phyloP scores from a whole-genome alignment of 2,797 vertebrate genomes.

The Eleutherodactylus coqui region DNA sequence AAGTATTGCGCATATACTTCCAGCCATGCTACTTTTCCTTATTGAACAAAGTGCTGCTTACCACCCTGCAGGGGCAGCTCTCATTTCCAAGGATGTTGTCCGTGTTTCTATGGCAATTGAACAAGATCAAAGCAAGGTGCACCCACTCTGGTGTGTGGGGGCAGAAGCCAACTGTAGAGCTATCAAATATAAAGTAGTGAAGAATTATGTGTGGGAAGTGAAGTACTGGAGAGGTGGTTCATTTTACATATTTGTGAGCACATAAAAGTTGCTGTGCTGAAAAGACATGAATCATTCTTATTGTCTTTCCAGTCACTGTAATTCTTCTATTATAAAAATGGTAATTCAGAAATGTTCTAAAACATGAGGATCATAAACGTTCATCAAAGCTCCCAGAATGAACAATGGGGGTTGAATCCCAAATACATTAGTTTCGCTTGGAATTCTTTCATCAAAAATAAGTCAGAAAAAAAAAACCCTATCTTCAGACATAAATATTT shows the following conservation, averaged over 20 bases:
- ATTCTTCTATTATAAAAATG: conserved; percentile 16
- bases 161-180: conserved; percentile 60
- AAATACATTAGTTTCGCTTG: not conserved
- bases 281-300: conserved; percentile 55
- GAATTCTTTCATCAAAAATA: not conserved
- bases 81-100: conserved; percentile 56
- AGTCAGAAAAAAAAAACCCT: not conserved
- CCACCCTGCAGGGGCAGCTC: conserved; percentile 53
- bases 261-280: conserved; percentile 46
- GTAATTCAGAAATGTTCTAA: conserved; percentile 24
- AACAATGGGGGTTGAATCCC: not conserved
- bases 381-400: conserved; percentile 2
- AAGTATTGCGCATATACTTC: conserved; percentile 10
- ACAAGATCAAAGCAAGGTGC: conserved; percentile 58
- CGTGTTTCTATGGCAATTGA: conserved; percentile 52
- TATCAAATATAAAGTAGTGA: conserved; percentile 44
- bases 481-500: not conserved
- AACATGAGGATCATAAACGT: conserved; percentile 8
- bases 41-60: conserved; percentile 32
- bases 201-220: conserved; percentile 57
- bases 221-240: conserved; percentile 51
- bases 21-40: conserved; percentile 42
- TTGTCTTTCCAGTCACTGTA: conserved; percentile 38
- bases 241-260: conserved; percentile 57
- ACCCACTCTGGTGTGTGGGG: conserved; percentile 60